Conservation (phyloP, 2,113 vertebrate species). For the Shinisaurus crocodilurus region DNA sequence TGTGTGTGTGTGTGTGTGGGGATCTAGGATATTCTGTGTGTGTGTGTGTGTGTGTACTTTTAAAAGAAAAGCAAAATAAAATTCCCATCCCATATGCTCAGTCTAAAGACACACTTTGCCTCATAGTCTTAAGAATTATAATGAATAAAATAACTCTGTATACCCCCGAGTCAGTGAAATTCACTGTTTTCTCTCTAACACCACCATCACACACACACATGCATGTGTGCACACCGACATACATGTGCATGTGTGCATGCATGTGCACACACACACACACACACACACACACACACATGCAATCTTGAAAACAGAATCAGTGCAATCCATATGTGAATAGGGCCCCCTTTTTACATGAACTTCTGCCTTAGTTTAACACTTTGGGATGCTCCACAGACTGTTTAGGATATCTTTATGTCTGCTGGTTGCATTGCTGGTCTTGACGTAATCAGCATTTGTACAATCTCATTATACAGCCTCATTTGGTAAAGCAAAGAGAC, state of each 20-base stretch:
- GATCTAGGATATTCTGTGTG: too few relatives aligned
- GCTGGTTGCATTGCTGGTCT: neutral
- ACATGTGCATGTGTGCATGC: too few relatives aligned
- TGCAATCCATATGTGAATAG: neutral
- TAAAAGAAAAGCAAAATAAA: too few relatives aligned
- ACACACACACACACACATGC: neutral
- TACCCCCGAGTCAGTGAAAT: neutral
- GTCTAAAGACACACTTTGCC: too few relatives aligned
- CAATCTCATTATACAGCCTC: neutral
- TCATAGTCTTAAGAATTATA: too few relatives aligned
- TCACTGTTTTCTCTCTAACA: neutral
- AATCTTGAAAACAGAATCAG: neutral
- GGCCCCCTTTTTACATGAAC: neutral
- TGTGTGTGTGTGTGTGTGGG: too few relatives aligned
- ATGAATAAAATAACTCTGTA: neutral
- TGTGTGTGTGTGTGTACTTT: too few relatives aligned
- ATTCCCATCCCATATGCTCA: too few relatives aligned
- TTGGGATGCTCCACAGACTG: neutral
- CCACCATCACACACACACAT: too few relatives aligned
- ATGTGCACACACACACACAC: too few relatives aligned
- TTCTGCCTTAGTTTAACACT: neutral
- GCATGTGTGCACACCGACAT: too few relatives aligned
- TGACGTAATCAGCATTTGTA: neutral
- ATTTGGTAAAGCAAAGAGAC: neutral
- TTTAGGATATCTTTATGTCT: neutral